Evolutionary conservation across 2,113 vertebrate genomes (phyloP), one percentile per base, ranked within the genome.

Genomic region (Neogale vison): DNA sequence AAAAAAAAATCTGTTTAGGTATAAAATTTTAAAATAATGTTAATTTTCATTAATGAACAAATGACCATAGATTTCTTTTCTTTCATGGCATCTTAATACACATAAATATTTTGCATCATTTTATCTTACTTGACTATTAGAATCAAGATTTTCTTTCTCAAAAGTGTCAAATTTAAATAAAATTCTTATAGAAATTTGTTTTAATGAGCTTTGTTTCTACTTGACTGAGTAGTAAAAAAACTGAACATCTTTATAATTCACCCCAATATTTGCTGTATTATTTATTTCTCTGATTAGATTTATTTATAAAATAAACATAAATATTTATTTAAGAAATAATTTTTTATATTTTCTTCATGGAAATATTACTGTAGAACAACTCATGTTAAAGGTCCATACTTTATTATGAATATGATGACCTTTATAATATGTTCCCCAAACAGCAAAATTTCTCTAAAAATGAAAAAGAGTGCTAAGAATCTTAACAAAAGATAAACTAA

Each of bases 1-100:
- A 77, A 47, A 24, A 26, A 57, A 20, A 82, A 69, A 67, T 2
- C 12, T 80, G 4, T 18, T 79, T 96, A 83, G 23, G 15, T 24
- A 59, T 52, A 94, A 83, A 50, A 42, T 71, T 92, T 6, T 6
- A 36, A 50, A 57, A 67, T 21, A 69, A 31, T 67, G 8, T 50
- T 88, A 47, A 88, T 83, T 96, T 76, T 82, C 67, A 77, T 77
- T 61, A 88, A 21, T 77, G 50, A 83, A 88, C 21, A 94, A 52
- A 52, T 63, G 21, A 84, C 31, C 61, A 45, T 42, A 94, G 26
- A 77, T 92, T 83, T 34, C 47, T 77, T 88, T 4, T 91, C 5
- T 77, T 84, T 29, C 4, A 3, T 45, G 21, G 2, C 0, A 24
- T 6, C 12, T 65, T 12, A 61, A 67, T 34, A 39, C 26, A 87